Percentiles rank a stretch among this genome's conserved stretches.
These are phyloP conservation scores for Calameuta filiformis DNA, from an alignment of 2,888 invertebrate genomes.

Conservation along the genomic window DNA sequence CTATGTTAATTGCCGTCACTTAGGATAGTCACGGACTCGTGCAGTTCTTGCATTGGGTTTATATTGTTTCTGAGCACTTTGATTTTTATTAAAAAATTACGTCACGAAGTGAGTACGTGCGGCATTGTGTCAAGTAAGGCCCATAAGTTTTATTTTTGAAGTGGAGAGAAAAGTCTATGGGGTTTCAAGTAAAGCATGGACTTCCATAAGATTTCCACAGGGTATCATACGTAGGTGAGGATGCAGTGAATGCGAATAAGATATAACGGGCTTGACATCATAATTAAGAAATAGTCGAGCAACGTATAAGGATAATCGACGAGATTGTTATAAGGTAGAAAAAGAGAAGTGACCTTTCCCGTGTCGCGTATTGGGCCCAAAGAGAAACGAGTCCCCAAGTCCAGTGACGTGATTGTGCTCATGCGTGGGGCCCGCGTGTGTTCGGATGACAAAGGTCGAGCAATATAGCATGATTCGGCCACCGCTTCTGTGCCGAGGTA, in stretches of 20 bases:
- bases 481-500: constrained; percentile 45
- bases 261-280: neutral
- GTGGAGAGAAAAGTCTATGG: neutral
- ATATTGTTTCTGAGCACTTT: neutral
- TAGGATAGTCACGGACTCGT: constrained; percentile 22
- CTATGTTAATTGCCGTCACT: constrained; percentile 58
- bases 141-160: neutral
- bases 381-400: neutral
- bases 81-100: neutral
- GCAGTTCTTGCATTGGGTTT: neutral
- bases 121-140: neutral
- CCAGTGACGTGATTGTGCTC: neutral
- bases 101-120: neutral
- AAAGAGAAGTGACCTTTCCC: neutral
- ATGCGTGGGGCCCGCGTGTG: constrained; percentile 27
- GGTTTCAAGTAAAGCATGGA: neutral
- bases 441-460: constrained; percentile 55
- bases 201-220: neutral
- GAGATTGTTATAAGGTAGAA: neutral
- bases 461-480: constrained; percentile 54
- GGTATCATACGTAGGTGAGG: neutral
- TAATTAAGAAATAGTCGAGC: neutral
- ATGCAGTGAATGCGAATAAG: neutral
- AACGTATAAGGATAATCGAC: neutral
- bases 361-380: neutral